Conservation (phyloP, 2,888 invertebrate species). For the Taenaris catops region DNA sequence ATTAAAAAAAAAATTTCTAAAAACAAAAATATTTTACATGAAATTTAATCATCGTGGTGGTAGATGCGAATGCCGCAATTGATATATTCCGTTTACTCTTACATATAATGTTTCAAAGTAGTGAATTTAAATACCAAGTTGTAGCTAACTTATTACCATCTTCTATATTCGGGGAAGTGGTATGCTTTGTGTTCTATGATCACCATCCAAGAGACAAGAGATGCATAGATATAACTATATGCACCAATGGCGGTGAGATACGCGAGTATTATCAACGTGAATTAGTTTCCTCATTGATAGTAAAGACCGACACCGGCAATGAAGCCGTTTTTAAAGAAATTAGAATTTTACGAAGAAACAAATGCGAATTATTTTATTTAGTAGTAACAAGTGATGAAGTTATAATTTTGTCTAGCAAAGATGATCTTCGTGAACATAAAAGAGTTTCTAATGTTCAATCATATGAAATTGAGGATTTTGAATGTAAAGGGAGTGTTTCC, state of each 20-base stretch:
- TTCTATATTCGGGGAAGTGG: conserved; percentile 38
- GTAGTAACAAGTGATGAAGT: conserved; percentile 37
- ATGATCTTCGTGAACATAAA: conserved; percentile 31
- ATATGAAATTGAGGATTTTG: conserved; percentile 41
- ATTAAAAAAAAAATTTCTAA: too few species aligned
- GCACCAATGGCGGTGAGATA: conserved; percentile 47
- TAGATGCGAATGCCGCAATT: too few species aligned
- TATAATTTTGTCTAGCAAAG: conserved; percentile 40
- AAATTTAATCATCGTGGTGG: too few species aligned
- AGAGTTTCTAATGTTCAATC: conserved; percentile 39
- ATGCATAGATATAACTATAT: conserved; percentile 47
- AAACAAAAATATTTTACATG: too few species aligned
- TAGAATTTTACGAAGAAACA: conserved; percentile 43
- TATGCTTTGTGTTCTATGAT: conserved; percentile 55
- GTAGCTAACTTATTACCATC: conserved; percentile 43
- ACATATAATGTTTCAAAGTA: conserved; percentile 12
- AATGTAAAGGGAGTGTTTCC: conserved; percentile 39
- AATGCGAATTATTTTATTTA: conserved; percentile 50
- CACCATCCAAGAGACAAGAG: conserved; percentile 47
- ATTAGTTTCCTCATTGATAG: conserved; percentile 33
- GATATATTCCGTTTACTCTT: too few species aligned
- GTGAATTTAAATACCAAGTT: conserved; percentile 37
- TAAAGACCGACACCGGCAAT: too few species aligned
- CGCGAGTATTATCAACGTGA: conserved; percentile 51
- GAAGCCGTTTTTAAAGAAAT: conserved; percentile 33